Conservation (phyloP, 2,888 invertebrate species). For the Orchestes rusci region DNA sequence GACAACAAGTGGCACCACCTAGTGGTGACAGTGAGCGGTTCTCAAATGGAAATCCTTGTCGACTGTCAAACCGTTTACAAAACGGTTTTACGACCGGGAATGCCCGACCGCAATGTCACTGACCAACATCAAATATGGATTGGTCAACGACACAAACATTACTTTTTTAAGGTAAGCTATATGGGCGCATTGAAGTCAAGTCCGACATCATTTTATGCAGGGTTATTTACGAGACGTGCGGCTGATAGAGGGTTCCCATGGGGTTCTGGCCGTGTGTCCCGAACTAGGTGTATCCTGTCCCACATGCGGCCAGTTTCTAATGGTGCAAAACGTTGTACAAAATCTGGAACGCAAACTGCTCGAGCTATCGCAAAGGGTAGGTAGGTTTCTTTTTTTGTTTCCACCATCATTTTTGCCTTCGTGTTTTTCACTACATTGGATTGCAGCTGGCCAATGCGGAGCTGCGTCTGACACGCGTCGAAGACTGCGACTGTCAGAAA, state of each 20-base stretch:
- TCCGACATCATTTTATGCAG: conserved; percentile 50
- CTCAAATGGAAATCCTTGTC: conserved; percentile 70
- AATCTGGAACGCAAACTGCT: conserved; percentile 73
- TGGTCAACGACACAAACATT: conserved; percentile 83
- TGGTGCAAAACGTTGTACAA: conserved; percentile 75
- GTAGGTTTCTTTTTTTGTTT: conserved; percentile 25
- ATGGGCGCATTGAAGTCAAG: too few species aligned
- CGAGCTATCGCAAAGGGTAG: conserved; percentile 77
- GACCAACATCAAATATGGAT: conserved; percentile 74
- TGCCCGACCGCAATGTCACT: conserved; percentile 69
- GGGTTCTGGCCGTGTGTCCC: conserved; percentile 81
- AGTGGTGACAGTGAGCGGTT: conserved; percentile 76
- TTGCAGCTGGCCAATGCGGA: conserved; percentile 75
- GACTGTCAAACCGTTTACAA: conserved; percentile 83
- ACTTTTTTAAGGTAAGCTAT: conserved; percentile 74
- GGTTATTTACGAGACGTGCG: conserved; percentile 83
- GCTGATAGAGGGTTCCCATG: conserved; percentile 78
- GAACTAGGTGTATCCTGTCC: conserved; percentile 81
- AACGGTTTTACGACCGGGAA: conserved; percentile 62
- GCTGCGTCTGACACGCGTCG: conserved; percentile 67
- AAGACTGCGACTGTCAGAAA: conserved; percentile 87
- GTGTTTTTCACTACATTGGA: too few species aligned
- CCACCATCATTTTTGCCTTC: too few species aligned
- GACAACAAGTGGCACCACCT: conserved; percentile 85
- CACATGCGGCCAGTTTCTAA: conserved; percentile 82